Conservation (phyloP, 2,888 invertebrate species). For the Hemicrepidius hirtus region DNA sequence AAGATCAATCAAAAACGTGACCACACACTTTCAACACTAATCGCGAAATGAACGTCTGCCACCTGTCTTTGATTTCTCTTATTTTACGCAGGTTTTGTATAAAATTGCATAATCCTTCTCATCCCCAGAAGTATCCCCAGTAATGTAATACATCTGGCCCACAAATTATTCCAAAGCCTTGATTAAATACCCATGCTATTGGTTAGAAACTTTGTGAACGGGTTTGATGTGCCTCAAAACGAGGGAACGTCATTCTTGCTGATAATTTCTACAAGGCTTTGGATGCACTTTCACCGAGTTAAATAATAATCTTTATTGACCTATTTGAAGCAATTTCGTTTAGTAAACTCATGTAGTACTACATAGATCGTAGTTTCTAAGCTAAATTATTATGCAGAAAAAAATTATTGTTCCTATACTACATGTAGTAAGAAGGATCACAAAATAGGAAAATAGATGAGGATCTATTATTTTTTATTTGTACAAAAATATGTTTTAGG, state of each 20-base stretch:
- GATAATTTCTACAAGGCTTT: conserved; percentile 31
- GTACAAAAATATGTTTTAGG: no score
- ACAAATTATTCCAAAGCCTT: neutral
- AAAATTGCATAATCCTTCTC: conserved; percentile 15
- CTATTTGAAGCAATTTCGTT: conserved; percentile 14
- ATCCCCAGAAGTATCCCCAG: conserved; percentile 23
- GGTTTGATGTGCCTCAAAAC: neutral
- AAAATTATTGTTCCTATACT: no score
- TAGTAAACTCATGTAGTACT: no score
- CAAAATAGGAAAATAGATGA: no score
- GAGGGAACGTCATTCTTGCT: neutral
- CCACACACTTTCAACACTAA: conserved; percentile 30
- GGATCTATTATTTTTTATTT: no score
- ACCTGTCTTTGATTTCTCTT: conserved; percentile 11
- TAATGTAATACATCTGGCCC: neutral
- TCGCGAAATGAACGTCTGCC: conserved; percentile 11
- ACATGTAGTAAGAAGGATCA: no score
- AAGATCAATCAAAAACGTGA: conserved; percentile 3
- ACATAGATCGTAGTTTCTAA: no score
- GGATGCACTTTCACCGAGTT: conserved; percentile 35
- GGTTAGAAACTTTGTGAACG: conserved; percentile 17
- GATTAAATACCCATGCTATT: neutral
- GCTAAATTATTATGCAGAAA: no score
- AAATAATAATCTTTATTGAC: conserved; percentile 28
- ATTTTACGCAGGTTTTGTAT: conserved; percentile 4